Conservation (phyloP, 2,888 invertebrate genomes). For the Thecophora atra region DNA sequence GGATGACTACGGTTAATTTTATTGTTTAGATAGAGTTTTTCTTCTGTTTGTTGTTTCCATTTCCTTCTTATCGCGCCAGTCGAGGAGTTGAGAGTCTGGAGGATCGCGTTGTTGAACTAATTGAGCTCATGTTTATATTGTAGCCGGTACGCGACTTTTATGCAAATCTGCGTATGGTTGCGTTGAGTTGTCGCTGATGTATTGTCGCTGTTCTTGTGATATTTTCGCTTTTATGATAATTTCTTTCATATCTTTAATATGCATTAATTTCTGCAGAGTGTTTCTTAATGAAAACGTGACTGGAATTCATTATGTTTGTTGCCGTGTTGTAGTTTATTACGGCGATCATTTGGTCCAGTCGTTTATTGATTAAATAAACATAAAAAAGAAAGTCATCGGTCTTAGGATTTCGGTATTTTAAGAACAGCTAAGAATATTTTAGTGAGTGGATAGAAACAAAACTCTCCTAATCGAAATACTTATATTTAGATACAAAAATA, state of each 20-base stretch:
- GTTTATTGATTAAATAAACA: too few relatives aligned
- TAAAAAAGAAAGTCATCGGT: too few relatives aligned
- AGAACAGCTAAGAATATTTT: too few relatives aligned
- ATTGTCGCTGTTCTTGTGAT: not conserved
- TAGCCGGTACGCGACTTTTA: slow-evolving; percentile 25
- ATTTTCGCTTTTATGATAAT: slow-evolving; percentile 20
- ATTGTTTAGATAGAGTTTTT: slow-evolving; percentile 12
- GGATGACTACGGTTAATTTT: slow-evolving; percentile 15
- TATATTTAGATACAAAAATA: too few relatives aligned
- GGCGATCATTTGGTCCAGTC: too few relatives aligned
- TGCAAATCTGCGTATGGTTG: slow-evolving; percentile 25
- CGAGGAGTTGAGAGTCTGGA: not conserved
- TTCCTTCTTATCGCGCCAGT: not conserved
- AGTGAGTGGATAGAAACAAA: too few relatives aligned
- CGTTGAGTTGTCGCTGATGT: not conserved
- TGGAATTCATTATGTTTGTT: not conserved
- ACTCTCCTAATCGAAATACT: too few relatives aligned
- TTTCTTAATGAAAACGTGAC: slow-evolving; percentile 25
- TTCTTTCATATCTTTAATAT: slow-evolving; percentile 20
- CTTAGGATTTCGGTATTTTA: too few relatives aligned
- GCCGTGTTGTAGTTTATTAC: too few relatives aligned
- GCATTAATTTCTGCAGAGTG: slow-evolving; percentile 24
- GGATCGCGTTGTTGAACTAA: slow-evolving; percentile 7
- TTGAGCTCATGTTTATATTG: slow-evolving; percentile 25
- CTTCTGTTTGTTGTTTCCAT: not conserved